phyloP scores from a whole-genome alignment of 2,113 vertebrate genomes.

The Columba livia region DNA sequence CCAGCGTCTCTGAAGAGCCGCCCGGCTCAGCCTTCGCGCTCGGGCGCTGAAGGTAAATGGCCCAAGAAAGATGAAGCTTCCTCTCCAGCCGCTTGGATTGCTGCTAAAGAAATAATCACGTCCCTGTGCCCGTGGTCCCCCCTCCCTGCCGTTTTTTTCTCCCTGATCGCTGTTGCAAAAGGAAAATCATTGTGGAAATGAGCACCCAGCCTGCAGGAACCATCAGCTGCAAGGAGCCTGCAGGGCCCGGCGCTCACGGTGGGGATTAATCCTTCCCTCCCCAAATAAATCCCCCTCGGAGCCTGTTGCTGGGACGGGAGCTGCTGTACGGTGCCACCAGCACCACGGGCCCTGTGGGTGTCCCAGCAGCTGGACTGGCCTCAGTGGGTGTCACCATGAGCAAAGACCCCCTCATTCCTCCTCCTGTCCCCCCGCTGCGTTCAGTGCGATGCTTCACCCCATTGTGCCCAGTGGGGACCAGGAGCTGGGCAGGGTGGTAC shows the following conservation, averaged over 20 bases:
- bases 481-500: background rate
- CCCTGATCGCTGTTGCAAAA: slow-evolving; percentile 41
- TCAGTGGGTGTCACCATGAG: background rate
- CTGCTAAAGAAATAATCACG: slow-evolving; percentile 61
- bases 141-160: background rate
- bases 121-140: background rate
- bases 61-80: slow-evolving; percentile 66
- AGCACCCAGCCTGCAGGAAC: background rate
- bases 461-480: no score
- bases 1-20: background rate
- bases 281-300: background rate
- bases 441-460: no score
- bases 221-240: background rate
- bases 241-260: background rate
- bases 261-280: background rate
- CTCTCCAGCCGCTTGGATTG: slow-evolving; percentile 52
- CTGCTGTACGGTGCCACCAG: background rate
- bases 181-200: slow-evolving; percentile 56
- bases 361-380: background rate
- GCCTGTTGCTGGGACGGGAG: background rate
- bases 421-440: background rate
- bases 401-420: background rate
- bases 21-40: slow-evolving; percentile 36
- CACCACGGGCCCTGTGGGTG: background rate
- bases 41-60: slow-evolving; percentile 57